Conservation (phyloP, 2,113 vertebrate species). For the Prunella fulvescens region DNA sequence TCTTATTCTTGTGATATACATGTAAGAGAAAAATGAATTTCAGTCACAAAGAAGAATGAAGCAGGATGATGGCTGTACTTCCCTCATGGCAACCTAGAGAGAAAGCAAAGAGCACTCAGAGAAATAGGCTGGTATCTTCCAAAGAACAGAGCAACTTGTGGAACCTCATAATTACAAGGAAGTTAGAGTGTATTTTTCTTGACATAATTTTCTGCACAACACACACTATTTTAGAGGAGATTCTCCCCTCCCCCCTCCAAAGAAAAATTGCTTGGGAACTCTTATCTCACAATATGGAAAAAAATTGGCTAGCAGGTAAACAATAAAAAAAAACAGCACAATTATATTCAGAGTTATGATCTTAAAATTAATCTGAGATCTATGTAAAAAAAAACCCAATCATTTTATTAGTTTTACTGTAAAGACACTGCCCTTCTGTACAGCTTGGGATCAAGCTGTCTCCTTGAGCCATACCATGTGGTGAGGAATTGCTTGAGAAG, state of each 20-base stretch:
- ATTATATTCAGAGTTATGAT: background rate
- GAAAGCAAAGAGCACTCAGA: background rate
- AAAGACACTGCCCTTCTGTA: background rate
- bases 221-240: background rate
- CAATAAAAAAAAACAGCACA: background rate
- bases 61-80: background rate
- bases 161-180: background rate
- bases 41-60: background rate
- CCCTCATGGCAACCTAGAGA: background rate
- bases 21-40: background rate
- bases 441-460: background rate
- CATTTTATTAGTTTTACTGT: background rate
- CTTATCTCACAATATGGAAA: background rate
- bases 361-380: background rate
- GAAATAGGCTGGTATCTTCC: background rate
- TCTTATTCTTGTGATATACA: background rate
- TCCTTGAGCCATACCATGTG: background rate
- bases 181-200: background rate
- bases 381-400: background rate
- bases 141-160: background rate
- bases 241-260: accelerated
- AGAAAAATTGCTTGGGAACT: background rate
- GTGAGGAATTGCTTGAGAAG: background rate
- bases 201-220: background rate
- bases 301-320: background rate